phyloP scores from a whole-genome alignment of 2,113 vertebrate species.

The Podiceps cristatus region DNA sequence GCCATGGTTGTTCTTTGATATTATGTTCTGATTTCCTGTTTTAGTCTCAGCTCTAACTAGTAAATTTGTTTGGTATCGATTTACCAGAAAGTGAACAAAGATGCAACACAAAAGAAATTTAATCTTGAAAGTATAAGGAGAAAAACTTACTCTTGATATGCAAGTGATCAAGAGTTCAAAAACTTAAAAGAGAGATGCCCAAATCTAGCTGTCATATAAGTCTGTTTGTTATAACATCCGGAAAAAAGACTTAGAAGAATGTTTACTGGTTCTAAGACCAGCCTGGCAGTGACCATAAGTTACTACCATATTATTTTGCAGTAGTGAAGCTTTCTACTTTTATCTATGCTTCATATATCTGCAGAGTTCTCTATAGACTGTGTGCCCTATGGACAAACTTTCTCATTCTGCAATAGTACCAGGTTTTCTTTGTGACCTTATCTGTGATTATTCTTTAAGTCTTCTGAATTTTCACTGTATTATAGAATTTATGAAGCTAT shows the following conservation, averaged over 20 bases:
- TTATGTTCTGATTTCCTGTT: not conserved
- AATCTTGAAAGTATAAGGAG: not conserved
- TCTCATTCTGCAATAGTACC: not conserved
- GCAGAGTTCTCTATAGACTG: not conserved
- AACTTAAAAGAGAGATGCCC: not conserved
- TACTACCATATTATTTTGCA: not conserved
- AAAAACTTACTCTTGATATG: not conserved
- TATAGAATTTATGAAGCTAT: not conserved
- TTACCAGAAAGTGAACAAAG: not conserved
- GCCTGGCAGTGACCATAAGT: not conserved
- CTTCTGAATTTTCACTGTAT: not conserved
- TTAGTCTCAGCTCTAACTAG: not conserved
- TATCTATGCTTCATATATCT: not conserved
- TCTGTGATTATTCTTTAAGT: not conserved
- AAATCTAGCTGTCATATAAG: not conserved
- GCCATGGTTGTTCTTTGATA: not conserved
- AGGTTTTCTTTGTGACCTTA: not conserved
- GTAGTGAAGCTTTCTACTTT: not conserved
- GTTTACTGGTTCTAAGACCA: not conserved
- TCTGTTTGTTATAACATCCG: not conserved
- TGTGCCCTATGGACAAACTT: not conserved
- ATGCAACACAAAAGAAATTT: not conserved
- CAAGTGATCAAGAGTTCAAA: not conserved
- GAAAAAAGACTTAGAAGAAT: not conserved
- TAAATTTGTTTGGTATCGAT: not conserved